phyloP scores from a whole-genome alignment of 2,797 vertebrate species.

The Gobionotothen gibberifrons region DNA sequence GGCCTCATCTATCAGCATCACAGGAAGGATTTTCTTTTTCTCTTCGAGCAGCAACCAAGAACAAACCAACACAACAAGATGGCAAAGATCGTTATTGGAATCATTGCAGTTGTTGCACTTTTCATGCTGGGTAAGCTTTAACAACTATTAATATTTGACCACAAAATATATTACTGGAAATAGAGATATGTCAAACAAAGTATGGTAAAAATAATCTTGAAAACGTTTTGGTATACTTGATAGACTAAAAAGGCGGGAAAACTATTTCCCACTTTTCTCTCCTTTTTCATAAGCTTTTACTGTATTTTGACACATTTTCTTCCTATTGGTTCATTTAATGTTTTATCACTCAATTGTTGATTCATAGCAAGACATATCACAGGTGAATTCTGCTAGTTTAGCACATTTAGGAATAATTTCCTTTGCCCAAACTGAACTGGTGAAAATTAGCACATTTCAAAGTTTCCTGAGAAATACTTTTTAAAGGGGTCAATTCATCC shows the following conservation, averaged over 20 bases:
- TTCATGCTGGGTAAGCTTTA: slow-evolving; percentile 74
- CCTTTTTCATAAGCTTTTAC: not conserved
- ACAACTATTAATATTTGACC: not conserved
- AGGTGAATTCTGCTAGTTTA: not conserved
- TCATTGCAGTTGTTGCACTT: slow-evolving; percentile 65
- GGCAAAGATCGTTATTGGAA: slow-evolving; percentile 66
- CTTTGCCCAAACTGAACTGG: not conserved
- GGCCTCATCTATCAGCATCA: not conserved
- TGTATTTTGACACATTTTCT: not conserved
- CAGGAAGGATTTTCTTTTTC: slow-evolving; percentile 12
- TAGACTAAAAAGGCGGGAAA: too few relatives aligned
- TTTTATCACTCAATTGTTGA: not conserved
- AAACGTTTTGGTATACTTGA: not conserved
- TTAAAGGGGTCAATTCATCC: not conserved
- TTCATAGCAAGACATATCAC: not conserved
- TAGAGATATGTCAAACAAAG: not conserved
- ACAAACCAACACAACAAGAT: slow-evolving; percentile 57
- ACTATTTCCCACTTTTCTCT: too few relatives aligned
- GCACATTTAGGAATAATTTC: not conserved
- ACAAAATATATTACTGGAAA: not conserved
- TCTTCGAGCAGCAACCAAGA: slow-evolving; percentile 8
- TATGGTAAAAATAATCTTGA: not conserved
- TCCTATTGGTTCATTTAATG: not conserved
- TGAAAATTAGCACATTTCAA: not conserved
- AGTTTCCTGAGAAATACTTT: not conserved